Evolutionary conservation across 2,888 invertebrate genomes (phyloP).

Genomic region (Scaptomyza parva): DNA sequence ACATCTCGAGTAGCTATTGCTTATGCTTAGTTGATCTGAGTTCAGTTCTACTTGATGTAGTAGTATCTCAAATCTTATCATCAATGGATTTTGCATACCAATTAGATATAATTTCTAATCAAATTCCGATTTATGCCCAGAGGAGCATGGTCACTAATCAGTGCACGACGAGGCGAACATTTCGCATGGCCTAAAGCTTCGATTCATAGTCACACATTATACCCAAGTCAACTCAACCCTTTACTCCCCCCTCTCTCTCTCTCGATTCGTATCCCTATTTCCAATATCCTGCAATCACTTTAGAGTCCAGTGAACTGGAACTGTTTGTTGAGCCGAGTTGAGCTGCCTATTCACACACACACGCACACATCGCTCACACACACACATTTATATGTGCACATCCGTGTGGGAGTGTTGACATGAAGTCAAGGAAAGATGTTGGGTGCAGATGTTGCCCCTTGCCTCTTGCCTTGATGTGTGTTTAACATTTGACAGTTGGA

Average conservation of each 20-base stretch:
- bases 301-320: conserved; percentile 70
- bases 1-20: no score
- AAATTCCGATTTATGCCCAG: background rate
- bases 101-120: conserved; percentile 5
- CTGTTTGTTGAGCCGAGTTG: conserved; percentile 41
- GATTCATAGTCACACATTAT: background rate
- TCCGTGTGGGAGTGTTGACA: background rate
- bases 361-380: conserved; percentile 2
- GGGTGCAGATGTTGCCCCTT: background rate
- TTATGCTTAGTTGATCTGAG: no score
- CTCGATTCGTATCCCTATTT: conserved; percentile 2
- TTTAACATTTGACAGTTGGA: background rate
- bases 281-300: conserved; percentile 60
- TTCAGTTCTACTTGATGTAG: no score
- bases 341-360: conserved; percentile 9
- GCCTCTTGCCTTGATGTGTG: background rate
- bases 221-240: background rate
- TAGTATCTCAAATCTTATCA: no score
- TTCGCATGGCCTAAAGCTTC: background rate
- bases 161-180: no score
- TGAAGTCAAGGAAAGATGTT: background rate
- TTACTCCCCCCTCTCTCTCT: background rate
- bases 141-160: no score
- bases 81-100: no score
- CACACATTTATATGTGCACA: background rate